phyloP scores from a whole-genome alignment of 1,140 invertebrate species.

The Limonius californicus region DNA sequence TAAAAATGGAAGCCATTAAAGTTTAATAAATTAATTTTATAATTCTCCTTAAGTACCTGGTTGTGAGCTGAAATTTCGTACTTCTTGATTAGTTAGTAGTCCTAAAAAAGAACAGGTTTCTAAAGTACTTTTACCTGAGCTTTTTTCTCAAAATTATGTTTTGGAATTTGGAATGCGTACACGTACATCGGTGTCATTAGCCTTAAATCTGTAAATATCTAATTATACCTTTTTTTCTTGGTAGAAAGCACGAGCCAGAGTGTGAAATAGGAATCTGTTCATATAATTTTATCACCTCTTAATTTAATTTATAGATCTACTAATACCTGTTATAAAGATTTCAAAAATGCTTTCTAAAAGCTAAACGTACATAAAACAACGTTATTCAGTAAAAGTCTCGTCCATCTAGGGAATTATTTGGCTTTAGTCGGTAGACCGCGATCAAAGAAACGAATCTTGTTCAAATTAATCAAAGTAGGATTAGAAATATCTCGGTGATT shows the following conservation, averaged over 20 bases:
- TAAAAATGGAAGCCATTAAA: too few relatives aligned
- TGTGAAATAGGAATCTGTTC: background rate
- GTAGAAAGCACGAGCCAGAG: background rate
- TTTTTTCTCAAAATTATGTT: background rate
- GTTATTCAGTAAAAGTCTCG: background rate
- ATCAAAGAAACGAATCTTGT: slow-evolving; percentile 22
- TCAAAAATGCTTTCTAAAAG: slow-evolving; percentile 1
- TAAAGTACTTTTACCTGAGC: background rate
- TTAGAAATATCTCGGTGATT: slow-evolving; percentile 33
- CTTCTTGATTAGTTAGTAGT: too few relatives aligned
- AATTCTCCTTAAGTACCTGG: too few relatives aligned
- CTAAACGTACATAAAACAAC: slow-evolving; percentile 1
- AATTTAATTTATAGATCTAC: slow-evolving; percentile 1
- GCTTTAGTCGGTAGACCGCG: background rate
- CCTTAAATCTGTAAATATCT: background rate
- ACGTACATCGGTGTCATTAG: background rate
- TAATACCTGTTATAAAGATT: background rate
- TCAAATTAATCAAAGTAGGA: slow-evolving; percentile 22
- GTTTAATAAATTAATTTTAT: too few relatives aligned
- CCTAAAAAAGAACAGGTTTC: too few relatives aligned
- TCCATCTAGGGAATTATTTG: slow-evolving; percentile 1
- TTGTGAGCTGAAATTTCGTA: too few relatives aligned
- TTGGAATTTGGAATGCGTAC: background rate
- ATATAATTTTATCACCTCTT: background rate
- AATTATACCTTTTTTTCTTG: background rate